Conservation (phyloP, 2,888 invertebrate genomes). For the Thalpophila matura region DNA sequence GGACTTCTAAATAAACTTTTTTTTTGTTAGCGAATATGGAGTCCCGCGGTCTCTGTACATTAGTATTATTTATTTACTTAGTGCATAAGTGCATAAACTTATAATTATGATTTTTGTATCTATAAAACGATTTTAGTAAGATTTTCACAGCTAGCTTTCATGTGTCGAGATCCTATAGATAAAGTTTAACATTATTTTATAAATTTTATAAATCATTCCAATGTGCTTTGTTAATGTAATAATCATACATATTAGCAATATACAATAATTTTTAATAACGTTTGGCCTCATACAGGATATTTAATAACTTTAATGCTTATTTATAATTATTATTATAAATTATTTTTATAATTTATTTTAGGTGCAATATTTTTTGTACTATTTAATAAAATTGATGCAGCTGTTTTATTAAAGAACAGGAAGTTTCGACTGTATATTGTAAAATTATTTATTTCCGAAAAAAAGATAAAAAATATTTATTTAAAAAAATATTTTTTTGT, state of each 20-base stretch:
- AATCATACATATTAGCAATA: slow-evolving; percentile 58
- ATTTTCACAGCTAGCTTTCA: slow-evolving; percentile 79
- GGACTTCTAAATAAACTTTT: not conserved
- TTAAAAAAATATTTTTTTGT: too few relatives aligned
- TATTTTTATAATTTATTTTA: slow-evolving; percentile 64
- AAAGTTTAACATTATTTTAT: slow-evolving; percentile 50
- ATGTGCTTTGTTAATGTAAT: slow-evolving; percentile 62
- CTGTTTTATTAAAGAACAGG: slow-evolving; percentile 21
- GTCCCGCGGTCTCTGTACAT: slow-evolving; percentile 79
- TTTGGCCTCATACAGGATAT: slow-evolving; percentile 63
- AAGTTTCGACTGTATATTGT: slow-evolving; percentile 37
- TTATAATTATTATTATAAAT: slow-evolving; percentile 60
- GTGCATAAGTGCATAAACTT: slow-evolving; percentile 83
- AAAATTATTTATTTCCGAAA: not conserved
- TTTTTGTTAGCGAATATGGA: slow-evolving; percentile 17
- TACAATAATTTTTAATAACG: slow-evolving; percentile 40
- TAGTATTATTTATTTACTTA: slow-evolving; percentile 90
- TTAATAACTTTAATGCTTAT: slow-evolving; percentile 59
- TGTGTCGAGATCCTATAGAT: slow-evolving; percentile 55
- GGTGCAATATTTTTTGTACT: slow-evolving; percentile 62
- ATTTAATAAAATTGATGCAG: slow-evolving; percentile 51
- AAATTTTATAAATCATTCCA: slow-evolving; percentile 68
- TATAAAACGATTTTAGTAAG: slow-evolving; percentile 73
- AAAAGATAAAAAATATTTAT: too few relatives aligned
- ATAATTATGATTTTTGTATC: slow-evolving; percentile 78